Evolutionary conservation across 2,888 invertebrate species (phyloP).

Genomic region (Lithophane socia): DNA sequence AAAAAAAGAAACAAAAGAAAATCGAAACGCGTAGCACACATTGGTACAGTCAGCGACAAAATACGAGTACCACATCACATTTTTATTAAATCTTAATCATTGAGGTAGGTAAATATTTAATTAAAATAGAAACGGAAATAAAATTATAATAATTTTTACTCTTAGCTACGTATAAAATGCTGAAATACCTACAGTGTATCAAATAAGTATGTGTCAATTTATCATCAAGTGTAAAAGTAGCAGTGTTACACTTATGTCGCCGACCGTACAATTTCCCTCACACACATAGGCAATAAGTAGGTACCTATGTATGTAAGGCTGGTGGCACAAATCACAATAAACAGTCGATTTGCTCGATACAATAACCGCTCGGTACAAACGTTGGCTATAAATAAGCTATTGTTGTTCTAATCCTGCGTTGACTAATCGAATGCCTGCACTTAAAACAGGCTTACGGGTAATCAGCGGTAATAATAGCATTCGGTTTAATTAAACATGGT

Average conservation of each 20-base stretch:
- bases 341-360: slow-evolving; percentile 81
- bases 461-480: slow-evolving; percentile 75
- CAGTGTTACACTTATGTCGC: background rate
- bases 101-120: background rate
- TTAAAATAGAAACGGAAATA: background rate
- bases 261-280: slow-evolving; percentile 1
- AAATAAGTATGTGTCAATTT: background rate
- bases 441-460: slow-evolving; percentile 69
- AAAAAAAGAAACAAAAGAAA: slow-evolving; percentile 13
- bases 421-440: slow-evolving; percentile 81
- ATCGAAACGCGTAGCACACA: background rate
- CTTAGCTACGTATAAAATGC: background rate
- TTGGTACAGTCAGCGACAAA: background rate
- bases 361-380: slow-evolving; percentile 65
- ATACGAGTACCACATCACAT: background rate
- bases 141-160: background rate
- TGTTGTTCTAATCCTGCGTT: slow-evolving; percentile 85
- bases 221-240: background rate
- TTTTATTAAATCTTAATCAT: background rate
- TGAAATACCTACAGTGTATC: background rate
- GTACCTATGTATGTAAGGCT: slow-evolving; percentile 21
- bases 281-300: slow-evolving; percentile 24
- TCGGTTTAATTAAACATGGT: slow-evolving; percentile 77
- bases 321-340: slow-evolving; percentile 73
- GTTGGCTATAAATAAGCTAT: slow-evolving; percentile 81